phyloP scores from a whole-genome alignment of 2,888 invertebrate genomes.

The Quadroppia sp. region DNA sequence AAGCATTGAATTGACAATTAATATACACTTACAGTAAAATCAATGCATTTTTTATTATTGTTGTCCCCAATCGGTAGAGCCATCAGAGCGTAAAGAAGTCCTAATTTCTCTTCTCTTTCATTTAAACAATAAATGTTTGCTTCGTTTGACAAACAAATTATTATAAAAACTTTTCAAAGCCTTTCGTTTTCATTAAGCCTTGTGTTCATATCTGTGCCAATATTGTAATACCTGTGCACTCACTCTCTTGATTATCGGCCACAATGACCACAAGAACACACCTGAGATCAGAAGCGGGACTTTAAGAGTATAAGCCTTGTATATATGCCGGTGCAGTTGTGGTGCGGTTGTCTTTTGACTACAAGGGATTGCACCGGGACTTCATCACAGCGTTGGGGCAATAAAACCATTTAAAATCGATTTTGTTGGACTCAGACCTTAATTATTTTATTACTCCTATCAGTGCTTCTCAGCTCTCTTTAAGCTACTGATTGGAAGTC shows the following conservation, averaged over 20 bases:
- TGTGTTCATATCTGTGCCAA: too few species aligned
- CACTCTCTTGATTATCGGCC: too few species aligned
- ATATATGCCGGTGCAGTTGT: background rate
- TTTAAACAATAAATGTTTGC: constrained; percentile 24
- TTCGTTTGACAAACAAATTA: background rate
- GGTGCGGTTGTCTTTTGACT: constrained; percentile 1
- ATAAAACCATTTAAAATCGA: constrained; percentile 37
- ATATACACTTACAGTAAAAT: constrained; percentile 10
- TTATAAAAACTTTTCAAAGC: background rate
- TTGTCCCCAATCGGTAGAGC: background rate
- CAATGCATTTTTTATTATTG: constrained; percentile 5
- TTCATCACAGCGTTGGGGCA: constrained; percentile 32
- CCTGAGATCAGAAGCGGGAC: background rate
- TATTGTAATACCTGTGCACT: too few species aligned
- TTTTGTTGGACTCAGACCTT: constrained; percentile 21
- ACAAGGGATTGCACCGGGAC: background rate
- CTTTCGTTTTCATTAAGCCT: background rate
- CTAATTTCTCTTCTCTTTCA: constrained; percentile 19
- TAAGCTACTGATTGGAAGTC: too few species aligned
- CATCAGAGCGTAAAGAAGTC: constrained; percentile 22
- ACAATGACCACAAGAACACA: constrained; percentile 7
- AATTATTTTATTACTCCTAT: constrained; percentile 33
- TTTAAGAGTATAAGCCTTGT: background rate
- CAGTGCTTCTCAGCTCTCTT: too few species aligned
- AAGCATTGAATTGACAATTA: constrained; percentile 8